These are phyloP conservation scores for Ophioninae sp. DNA, from an alignment of 2,888 invertebrate species.

Conservation along the genomic window DNA sequence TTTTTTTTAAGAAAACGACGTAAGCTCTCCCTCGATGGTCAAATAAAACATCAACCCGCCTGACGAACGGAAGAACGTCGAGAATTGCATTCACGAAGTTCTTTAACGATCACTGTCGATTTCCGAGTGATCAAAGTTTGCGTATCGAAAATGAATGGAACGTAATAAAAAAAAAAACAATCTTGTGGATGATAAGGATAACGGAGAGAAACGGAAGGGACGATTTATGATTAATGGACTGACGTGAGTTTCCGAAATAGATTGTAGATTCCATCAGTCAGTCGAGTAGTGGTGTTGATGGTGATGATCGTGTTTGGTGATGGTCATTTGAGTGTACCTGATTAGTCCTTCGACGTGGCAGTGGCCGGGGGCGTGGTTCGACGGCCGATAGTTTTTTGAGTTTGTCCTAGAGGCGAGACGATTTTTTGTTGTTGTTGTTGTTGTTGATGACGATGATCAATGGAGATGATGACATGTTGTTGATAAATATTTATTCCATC, in stretches of 20 bases:
- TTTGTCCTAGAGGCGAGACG: conserved; percentile 72
- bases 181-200: background rate
- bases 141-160: background rate
- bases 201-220: conserved; percentile 9
- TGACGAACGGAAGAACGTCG: background rate
- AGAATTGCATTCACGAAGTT: conserved; percentile 1
- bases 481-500: conserved; percentile 38
- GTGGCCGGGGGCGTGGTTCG: conserved; percentile 73
- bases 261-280: conserved; percentile 56
- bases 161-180: background rate
- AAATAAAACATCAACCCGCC: background rate
- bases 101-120: background rate
- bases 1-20: background rate
- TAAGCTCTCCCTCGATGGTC: background rate
- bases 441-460: conserved; percentile 67
- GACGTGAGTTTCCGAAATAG: conserved; percentile 59
- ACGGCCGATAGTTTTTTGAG: conserved; percentile 71
- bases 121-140: background rate
- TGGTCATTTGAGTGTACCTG: conserved; percentile 75
- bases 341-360: conserved; percentile 72
- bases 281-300: conserved; percentile 57
- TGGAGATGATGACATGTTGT: conserved; percentile 65
- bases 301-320: conserved; percentile 56
- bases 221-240: conserved; percentile 48
- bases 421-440: conserved; percentile 64